Conservation (phyloP, 1,140 invertebrate genomes). For the Rhopalosiphum padi region DNA sequence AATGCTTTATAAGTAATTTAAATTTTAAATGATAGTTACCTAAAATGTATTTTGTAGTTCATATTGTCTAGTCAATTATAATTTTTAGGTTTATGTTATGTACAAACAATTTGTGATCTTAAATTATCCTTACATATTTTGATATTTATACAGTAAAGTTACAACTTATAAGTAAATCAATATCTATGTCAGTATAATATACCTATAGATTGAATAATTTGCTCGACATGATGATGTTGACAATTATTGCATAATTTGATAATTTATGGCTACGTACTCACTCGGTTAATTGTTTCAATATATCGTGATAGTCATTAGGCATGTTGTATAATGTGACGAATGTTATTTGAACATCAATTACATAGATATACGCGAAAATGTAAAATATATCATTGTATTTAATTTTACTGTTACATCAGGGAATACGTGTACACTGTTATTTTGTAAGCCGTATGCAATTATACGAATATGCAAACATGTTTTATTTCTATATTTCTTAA, state of each 20-base stretch:
- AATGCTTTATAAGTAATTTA: too few relatives aligned
- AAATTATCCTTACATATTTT: not conserved
- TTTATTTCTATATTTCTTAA: not conserved
- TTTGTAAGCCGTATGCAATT: not conserved
- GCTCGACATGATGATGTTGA: not conserved
- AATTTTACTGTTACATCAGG: not conserved
- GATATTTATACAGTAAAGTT: too few relatives aligned
- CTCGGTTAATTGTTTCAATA: not conserved
- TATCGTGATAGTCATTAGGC: not conserved
- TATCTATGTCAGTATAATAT: too few relatives aligned
- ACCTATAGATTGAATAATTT: too few relatives aligned
- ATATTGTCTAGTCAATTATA: too few relatives aligned
- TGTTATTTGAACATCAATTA: too few relatives aligned
- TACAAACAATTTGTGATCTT: not conserved
- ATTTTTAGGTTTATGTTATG: not conserved
- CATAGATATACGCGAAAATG: not conserved
- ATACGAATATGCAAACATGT: not conserved
- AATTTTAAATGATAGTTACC: too few relatives aligned
- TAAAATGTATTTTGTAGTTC: not conserved
- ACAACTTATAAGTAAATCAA: too few relatives aligned
- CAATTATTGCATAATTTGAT: not conserved
- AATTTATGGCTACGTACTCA: not conserved
- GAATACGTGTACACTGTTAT: not conserved
- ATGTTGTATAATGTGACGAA: not conserved
- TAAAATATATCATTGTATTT: not conserved